Evolutionary conservation across 1,140 invertebrate species (phyloP), one percentile per base, ranked within the genome.

Genomic region (Macrobrachium nipponense): DNA sequence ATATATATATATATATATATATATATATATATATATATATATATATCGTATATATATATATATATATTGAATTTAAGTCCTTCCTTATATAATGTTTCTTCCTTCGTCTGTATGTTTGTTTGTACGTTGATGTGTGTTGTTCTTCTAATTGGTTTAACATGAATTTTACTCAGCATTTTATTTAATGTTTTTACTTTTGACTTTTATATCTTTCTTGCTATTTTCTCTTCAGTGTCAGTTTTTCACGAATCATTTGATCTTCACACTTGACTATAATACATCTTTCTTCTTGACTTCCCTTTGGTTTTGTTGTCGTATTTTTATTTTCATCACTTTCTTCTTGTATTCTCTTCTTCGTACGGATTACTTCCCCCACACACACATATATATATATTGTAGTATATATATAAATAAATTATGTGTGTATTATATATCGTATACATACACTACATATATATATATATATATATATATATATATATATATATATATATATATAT

Each of bases 341-440:
- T 27, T n/a, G 8, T 2, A 20, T 27, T n/a, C n/a, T n/a, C 44
- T 14, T 18, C 15, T 12, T 12, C 43, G 8, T 36, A 51, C 12
- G n/a, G 8, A 2, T 27, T 36, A 5, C 44, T 27, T 43, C n/a
- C n/a, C n/a, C n/a, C n/a, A n/a, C n/a, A n/a, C 62, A 61, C 59
- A 78, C 36, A 78, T 78, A 78, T 62, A 78, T 78, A 61, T 78
- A 78, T 62, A 78, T n/a, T n/a, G n/a, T n/a, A n/a, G n/a, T 78
- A 62, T 77, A 77, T 59, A 77, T 77, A 77, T 77, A 77, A n/a
- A 77, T 77, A 77, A n/a, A n/a, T n/a, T 77, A 77, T 77, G 12
- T 62, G 62, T 78, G 62, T 62, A 78, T 78, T 23, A 77, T 59
- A 77, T 59, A 77, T 23, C 60, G 27, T 59, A 77, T 59, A 77